phyloP scores from a whole-genome alignment of 2,888 invertebrate genomes.

The Halictus ligatus region DNA sequence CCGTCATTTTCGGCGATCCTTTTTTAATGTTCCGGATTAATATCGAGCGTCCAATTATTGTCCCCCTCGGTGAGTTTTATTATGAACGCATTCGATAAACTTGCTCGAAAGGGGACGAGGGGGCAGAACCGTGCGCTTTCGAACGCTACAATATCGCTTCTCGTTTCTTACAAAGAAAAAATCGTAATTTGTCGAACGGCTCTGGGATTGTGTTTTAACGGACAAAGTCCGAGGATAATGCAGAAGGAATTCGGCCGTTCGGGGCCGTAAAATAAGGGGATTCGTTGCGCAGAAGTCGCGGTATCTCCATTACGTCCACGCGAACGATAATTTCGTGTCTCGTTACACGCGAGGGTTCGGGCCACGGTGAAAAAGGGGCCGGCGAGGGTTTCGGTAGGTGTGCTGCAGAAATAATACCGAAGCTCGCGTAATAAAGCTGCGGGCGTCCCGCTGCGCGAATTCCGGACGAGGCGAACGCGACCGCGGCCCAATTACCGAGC shows the following conservation, averaged over 20 bases:
- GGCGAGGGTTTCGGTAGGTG: constrained; percentile 60
- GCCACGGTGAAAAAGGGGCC: background rate
- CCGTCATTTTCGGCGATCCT: no score
- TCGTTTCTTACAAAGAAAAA: background rate
- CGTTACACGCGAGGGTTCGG: constrained; percentile 1
- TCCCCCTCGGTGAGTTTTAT: no score
- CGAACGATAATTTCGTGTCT: constrained; percentile 52
- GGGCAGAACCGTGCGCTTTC: no score
- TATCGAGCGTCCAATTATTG: no score
- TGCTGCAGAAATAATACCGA: constrained; percentile 68
- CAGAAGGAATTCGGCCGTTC: background rate
- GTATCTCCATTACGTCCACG: constrained; percentile 26
- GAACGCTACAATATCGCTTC: no score
- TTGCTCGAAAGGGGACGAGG: no score
- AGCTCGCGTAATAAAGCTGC: constrained; percentile 71
- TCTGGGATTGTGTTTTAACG: background rate
- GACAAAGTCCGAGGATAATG: background rate
- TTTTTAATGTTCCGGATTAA: no score
- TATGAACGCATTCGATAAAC: no score
- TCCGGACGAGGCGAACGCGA: constrained; percentile 60
- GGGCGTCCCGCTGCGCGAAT: constrained; percentile 70
- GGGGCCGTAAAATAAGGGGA: background rate
- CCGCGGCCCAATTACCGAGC: constrained; percentile 62
- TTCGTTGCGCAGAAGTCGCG: background rate
- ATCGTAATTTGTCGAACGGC: background rate